These are phyloP conservation scores for Ophiothrix spiculata DNA, from an alignment of 35 echinoderm and acorn worm genomes.

Conservation along the genomic window DNA sequence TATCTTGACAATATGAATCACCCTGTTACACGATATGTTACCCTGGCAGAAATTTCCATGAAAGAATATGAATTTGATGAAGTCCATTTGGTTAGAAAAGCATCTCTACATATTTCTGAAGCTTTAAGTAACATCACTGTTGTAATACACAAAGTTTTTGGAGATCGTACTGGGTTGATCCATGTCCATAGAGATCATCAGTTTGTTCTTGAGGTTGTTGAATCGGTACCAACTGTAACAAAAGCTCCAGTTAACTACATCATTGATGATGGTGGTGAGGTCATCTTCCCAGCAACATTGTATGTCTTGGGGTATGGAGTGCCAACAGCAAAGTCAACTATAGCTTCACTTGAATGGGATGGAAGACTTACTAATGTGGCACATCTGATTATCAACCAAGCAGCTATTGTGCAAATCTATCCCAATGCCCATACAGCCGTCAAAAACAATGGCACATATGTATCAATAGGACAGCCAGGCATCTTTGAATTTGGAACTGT, in stretches of 20 bases:
- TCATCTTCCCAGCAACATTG: constrained; percentile 69
- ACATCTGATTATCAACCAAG: constrained; percentile 60
- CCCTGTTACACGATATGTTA: constrained; percentile 63
- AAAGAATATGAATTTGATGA: constrained; percentile 83
- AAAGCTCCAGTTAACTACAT: constrained; percentile 82
- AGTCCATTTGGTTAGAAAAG: constrained; percentile 53
- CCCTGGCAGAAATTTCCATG: constrained; percentile 45
- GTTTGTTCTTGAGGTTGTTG: constrained; percentile 69
- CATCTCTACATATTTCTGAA: constrained; percentile 51
- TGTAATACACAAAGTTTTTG: constrained; percentile 69
- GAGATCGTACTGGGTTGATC: constrained; percentile 69
- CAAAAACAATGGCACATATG: constrained; percentile 53
- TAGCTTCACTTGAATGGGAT: constrained; percentile 62
- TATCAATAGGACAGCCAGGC: constrained; percentile 39
- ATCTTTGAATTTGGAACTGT: constrained; percentile 75
- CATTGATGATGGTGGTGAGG: constrained; percentile 56
- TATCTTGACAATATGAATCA: constrained; percentile 64
- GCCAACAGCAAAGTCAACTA: constrained; percentile 23
- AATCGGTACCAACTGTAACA: constrained; percentile 66
- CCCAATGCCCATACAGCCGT: constrained; percentile 76
- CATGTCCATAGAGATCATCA: constrained; percentile 55
- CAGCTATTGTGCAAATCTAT: constrained; percentile 41
- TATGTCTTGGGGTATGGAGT: constrained; percentile 78
- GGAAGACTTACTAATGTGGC: constrained; percentile 75
- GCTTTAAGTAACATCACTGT: neutral